Base-by-base conservation (phyloP, 2,888 invertebrate species). In the Rhagonycha fulva region DNA sequence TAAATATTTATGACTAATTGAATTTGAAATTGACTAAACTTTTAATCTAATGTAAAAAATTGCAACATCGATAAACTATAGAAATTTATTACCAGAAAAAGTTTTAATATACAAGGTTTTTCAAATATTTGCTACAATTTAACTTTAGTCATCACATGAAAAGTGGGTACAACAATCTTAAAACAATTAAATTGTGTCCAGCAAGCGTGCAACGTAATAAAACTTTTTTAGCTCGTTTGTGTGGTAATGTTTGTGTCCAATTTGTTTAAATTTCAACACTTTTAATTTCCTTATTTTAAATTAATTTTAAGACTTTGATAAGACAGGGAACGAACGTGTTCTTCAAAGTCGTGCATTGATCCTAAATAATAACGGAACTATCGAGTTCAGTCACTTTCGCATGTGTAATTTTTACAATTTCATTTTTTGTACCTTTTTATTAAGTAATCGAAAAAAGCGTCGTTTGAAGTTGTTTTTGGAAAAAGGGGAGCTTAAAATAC, bases 281-380 rank as follows among this genome's bases (percentile, higher is more conserved):
- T 47, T 47, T 47, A 47, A 47, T 47, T 47, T 47, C 47, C 47
- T n/a, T 47, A 47, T 47, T 47, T 47, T n/a, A 47, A 19, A n/a
- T 66, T 66, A 24, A 66, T 24, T 63, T 66, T 66, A 66, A 66
- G n/a, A 26, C 24, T 24, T 12, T 26, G 63, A 66, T 66, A 66
- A 66, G 63, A n/a, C 19, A 12, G 63, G 14, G 26, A 26, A 14
- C 14, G 63, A 63, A 66, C 26, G 24, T 26, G 24, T 66, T 66
- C 63, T 19, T 66, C 26, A 24, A 66, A 66, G 10, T 66, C 24
- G 63, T 24, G 24, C 63, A 24, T 66, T 66, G 63, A 66, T 66
- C 63, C 63, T 66, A 66, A 66, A 24, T 66, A 66, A 26, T 66
- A 66, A 66, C 63, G 63, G 63, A 23, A 66, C 63, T 66, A 66